Evolutionary conservation across 1,140 invertebrate species (phyloP).

Genomic region (Orius insidiosus): DNA sequence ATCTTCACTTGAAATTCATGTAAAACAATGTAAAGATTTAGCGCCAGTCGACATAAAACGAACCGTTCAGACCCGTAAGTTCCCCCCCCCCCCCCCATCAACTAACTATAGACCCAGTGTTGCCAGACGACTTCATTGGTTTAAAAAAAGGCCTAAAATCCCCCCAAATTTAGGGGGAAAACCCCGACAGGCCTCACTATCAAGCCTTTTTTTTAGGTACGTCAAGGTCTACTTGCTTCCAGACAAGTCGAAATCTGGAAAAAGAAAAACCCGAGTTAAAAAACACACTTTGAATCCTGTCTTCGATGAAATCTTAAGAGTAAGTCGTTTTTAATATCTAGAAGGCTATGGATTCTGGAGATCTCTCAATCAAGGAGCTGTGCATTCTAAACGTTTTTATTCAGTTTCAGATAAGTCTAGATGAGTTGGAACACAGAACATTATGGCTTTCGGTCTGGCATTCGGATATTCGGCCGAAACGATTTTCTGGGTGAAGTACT

Average conservation of each 20-base stretch:
- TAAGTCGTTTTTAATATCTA: no score
- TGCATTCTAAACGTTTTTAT: no score
- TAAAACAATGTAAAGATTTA: slow-evolving; percentile 79
- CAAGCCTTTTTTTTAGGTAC: no score
- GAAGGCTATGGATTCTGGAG: no score
- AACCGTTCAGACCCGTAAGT: slow-evolving; percentile 84
- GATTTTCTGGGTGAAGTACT: slow-evolving; percentile 92
- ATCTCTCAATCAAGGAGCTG: no score
- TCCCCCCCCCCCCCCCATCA: no score
- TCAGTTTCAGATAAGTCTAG: slow-evolving; percentile 64
- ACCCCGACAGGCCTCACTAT: no score
- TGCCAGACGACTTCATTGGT: no score
- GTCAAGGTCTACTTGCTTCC: slow-evolving; percentile 87
- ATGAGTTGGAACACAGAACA: slow-evolving; percentile 70
- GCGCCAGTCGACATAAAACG: slow-evolving; percentile 77
- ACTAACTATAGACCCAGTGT: no score
- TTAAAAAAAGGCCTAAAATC: no score
- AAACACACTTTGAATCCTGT: slow-evolving; percentile 89
- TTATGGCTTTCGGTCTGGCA: slow-evolving; percentile 95
- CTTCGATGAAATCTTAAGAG: slow-evolving; percentile 83
- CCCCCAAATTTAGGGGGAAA: no score
- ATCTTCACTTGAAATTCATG: slow-evolving; percentile 68
- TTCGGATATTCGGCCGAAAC: slow-evolving; percentile 91
- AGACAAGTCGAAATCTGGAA: slow-evolving; percentile 88
- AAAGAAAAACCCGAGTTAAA: slow-evolving; percentile 91